phyloP scores from a whole-genome alignment of 1,140 invertebrate genomes.

The Cylas formicarius region DNA sequence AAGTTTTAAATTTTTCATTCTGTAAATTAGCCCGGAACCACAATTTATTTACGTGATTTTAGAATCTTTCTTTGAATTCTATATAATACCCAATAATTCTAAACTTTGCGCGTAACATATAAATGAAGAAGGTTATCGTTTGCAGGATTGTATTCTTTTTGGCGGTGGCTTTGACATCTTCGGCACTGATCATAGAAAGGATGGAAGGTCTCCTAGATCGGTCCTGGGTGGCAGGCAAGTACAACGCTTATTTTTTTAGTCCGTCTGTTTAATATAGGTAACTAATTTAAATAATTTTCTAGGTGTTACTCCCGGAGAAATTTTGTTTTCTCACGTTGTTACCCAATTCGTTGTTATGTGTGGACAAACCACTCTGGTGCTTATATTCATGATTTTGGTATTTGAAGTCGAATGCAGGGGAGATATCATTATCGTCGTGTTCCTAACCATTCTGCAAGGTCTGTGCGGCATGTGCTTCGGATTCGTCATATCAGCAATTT shows the following conservation, averaged over 20 bases:
- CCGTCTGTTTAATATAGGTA: no score
- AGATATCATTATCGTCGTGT: conserved; percentile 73
- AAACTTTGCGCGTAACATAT: no score
- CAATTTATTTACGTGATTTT: no score
- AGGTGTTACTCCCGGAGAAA: conserved; percentile 81
- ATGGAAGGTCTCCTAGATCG: conserved; percentile 80
- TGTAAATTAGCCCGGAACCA: neutral
- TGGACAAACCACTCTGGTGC: conserved; percentile 79
- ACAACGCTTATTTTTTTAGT: conserved; percentile 26
- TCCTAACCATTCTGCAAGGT: conserved; percentile 78
- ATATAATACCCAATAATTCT: no score
- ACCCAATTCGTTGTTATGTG: conserved; percentile 92
- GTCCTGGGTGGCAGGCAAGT: conserved; percentile 63
- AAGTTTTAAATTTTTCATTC: conserved; percentile 13
- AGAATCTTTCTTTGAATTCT: no score
- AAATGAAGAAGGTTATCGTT: conserved; percentile 35
- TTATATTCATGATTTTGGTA: conserved; percentile 85
- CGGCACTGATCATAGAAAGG: conserved; percentile 83
- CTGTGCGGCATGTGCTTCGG: conserved; percentile 92
- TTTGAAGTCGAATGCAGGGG: conserved; percentile 82
- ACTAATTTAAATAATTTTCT: conserved; percentile 28
- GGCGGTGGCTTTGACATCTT: conserved; percentile 85
- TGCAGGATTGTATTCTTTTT: conserved; percentile 89
- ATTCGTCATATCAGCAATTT: conserved; percentile 88
- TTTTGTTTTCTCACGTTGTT: conserved; percentile 84